These are phyloP conservation scores for Muraenolepis orangiensis DNA, from an alignment of 2,797 vertebrate species.

Conservation along the genomic window DNA sequence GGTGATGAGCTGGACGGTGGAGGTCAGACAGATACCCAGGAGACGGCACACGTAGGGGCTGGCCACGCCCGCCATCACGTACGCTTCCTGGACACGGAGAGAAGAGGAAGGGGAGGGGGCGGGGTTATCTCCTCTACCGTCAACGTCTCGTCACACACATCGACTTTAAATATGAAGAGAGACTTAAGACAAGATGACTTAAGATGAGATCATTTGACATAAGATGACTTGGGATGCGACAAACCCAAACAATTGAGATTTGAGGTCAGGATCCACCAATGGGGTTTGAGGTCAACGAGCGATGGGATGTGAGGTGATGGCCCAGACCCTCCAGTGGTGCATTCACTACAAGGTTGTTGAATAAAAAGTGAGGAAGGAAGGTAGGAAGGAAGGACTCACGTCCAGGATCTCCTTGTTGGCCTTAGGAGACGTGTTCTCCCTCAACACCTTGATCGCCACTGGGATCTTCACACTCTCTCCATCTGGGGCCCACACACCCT, in stretches of 20 bases:
- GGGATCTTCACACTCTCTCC: conserved; percentile 94
- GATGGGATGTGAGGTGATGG: too few relatives aligned
- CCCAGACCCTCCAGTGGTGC: too few relatives aligned
- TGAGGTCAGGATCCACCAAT: too few relatives aligned
- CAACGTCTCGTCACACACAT: not conserved
- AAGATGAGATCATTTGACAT: too few relatives aligned
- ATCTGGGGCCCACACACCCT: conserved; percentile 96
- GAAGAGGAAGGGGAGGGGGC: not conserved
- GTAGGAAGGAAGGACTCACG: conserved; percentile 69
- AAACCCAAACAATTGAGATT: too few relatives aligned
- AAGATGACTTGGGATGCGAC: too few relatives aligned
- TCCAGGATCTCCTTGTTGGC: conserved; percentile 98
- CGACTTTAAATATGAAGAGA: not conserved
- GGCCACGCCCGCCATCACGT: conserved; percentile 95
- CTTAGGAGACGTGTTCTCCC: conserved; percentile 95
- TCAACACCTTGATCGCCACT: conserved; percentile 95
- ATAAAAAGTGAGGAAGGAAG: not conserved
- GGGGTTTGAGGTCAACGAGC: too few relatives aligned
- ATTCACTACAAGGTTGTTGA: not conserved
- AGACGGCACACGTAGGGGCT: conserved; percentile 92
- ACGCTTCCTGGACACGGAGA: conserved; percentile 83
- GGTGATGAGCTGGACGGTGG: conserved; percentile 95
- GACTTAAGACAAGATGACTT: too few relatives aligned
- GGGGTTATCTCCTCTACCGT: not conserved
- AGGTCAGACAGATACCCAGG: conserved; percentile 95